A percentile compares a stretch with the other conserved stretches of the same genome.
These are phyloP conservation scores for Microcebus griseorufus DNA, from an alignment of 2,113 vertebrate species.

Conservation along the genomic window DNA sequence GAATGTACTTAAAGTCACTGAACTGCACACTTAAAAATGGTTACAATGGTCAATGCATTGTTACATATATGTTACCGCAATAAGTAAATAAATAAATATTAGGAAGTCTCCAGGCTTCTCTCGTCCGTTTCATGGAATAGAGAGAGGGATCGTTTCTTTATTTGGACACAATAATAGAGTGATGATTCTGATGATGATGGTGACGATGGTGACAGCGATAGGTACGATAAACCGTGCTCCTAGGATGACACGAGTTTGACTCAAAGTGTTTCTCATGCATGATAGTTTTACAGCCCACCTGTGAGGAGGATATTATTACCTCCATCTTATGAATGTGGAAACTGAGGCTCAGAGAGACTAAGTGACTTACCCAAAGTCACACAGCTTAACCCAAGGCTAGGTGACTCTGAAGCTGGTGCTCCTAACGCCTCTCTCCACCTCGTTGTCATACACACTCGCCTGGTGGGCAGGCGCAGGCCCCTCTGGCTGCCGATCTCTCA, in stretches of 20 bases:
- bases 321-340: neutral
- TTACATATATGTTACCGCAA: neutral
- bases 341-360: neutral
- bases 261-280: neutral
- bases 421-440: neutral
- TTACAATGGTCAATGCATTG: neutral
- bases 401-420: neutral
- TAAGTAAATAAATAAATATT: neutral
- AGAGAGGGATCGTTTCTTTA: neutral
- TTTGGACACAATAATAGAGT: neutral
- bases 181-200: rapidly evolving
- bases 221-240: neutral
- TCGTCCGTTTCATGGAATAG: neutral
- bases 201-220: rapidly evolving
- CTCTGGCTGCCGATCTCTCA: too few relatives aligned
- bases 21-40: neutral
- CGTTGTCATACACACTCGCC: neutral
- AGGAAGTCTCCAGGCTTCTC: neutral
- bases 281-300: neutral
- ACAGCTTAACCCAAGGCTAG: neutral
- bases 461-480: neutral
- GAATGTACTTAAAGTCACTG: neutral
- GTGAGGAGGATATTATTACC: neutral
- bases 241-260: neutral
- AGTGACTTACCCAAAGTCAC: neutral